Evolutionary conservation across 1,140 invertebrate genomes (phyloP), one percentile per base, ranked within the genome.

Genomic region (Brachionus plicatilis): DNA sequence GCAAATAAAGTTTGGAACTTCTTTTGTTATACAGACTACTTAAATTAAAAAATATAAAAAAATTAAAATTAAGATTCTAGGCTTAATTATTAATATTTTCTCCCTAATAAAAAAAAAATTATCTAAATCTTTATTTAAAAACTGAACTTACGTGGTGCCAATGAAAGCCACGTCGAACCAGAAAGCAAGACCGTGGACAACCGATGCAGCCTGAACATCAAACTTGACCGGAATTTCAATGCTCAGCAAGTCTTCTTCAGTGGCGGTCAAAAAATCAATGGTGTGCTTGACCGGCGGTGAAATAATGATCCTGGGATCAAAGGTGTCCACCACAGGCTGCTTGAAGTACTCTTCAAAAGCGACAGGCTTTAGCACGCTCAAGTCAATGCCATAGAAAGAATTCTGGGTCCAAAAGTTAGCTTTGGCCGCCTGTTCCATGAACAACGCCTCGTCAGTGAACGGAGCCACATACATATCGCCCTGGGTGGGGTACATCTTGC

Each of bases 161-260:
- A 95, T 93, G 91, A 99, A 99, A 70, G 96, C 94, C n/a, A 99
- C 97, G 91, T 99, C 97, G 90, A 99, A 99, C 97, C 97, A 99
- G 91, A 99, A 99, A 20, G 97, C 97, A 84, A 99, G 90, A 8
- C 97, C 97, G 88, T 99, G 97, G 85, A 98, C 94, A 84, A 96
- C 95, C 66, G 95, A 96, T 24, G 96, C 94, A 89, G 97, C 94
- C 86, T 95, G 91, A 85, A 97, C 92, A 87, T 94, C 94, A 91
- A 97, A 99, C 89, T 95, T 94, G 37, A 99, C 92, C 84, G 97
- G 96, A 87, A 99, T 96, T 89, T 96, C 93, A 90, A 99, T 98
- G 88, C 93, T 92, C 90, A 99, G 96, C 86, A 99, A 92, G 90
- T 99, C 96, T 87, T 93, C 93, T 92, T 99, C 97, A 87, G 95